A percentile compares a stretch with the other conserved stretches of the same genome.
Conservation (phyloP, 2,888 invertebrate genomes). For the Artemia sinica region DNA sequence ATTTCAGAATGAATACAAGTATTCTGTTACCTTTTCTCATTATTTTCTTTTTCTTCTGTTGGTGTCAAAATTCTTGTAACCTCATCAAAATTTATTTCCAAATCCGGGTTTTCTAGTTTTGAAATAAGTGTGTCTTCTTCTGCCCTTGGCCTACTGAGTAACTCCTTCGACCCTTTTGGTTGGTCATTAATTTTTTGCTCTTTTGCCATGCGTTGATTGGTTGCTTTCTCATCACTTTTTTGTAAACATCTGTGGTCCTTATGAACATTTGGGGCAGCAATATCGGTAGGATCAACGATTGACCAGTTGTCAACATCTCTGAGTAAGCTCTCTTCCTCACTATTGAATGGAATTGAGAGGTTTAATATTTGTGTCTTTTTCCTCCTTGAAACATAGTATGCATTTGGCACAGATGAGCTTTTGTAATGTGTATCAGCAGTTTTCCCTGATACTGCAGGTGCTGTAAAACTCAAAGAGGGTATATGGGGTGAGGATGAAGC, state of each 20-base stretch:
- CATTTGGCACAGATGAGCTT: background rate
- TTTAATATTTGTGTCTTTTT: constrained; percentile 6
- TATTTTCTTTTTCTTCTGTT: too few species aligned
- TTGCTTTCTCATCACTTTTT: too few species aligned
- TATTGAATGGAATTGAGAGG: constrained; percentile 6
- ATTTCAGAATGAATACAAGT: too few species aligned
- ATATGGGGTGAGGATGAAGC: background rate
- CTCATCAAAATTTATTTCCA: background rate
- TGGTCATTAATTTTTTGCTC: too few species aligned
- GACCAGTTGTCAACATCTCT: background rate
- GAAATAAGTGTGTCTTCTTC: constrained; percentile 12
- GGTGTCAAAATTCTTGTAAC: too few species aligned
- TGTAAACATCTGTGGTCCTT: too few species aligned
- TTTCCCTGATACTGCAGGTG: background rate
- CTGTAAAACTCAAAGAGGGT: background rate
- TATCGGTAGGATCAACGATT: background rate
- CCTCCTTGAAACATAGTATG: background rate
- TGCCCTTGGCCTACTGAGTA: background rate
- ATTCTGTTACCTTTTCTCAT: too few species aligned
- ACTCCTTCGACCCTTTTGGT: background rate
- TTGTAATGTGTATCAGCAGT: constrained; percentile 2
- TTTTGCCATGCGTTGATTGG: too few species aligned
- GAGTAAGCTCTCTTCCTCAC: background rate
- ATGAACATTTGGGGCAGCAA: background rate
- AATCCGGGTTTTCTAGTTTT: background rate